phyloP scores from a whole-genome alignment of 2,113 vertebrate genomes.

The Empidonax alnorum region DNA sequence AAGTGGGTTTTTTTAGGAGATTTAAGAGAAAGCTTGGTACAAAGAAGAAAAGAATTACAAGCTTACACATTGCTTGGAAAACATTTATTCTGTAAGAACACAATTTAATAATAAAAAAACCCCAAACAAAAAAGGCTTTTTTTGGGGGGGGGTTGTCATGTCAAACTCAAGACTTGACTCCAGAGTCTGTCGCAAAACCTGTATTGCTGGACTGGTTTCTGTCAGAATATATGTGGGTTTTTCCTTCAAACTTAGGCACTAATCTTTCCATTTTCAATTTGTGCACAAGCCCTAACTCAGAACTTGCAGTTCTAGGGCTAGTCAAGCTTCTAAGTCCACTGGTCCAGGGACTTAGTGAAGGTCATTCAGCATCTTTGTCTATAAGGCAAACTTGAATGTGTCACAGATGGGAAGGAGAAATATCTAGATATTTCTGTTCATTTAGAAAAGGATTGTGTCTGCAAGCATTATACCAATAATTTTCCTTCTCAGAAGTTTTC shows the following conservation, averaged over 20 bases:
- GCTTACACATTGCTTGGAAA: not conserved
- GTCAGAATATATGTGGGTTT: not conserved
- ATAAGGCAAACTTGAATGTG: not conserved
- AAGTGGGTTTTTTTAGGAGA: not conserved
- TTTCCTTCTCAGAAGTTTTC: slow-evolving; percentile 2
- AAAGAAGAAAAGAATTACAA: not conserved
- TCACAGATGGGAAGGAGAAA: not conserved
- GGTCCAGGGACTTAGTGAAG: not conserved
- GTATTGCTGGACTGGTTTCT: not conserved
- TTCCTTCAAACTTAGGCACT: not conserved
- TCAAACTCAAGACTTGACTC: not conserved
- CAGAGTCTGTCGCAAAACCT: not conserved
- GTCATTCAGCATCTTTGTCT: not conserved
- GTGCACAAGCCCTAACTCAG: not conserved
- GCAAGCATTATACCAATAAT: not conserved
- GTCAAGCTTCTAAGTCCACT: not conserved
- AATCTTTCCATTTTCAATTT: not conserved
- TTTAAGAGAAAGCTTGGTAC: not conserved
- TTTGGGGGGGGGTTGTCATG: not conserved
- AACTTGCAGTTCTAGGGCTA: not conserved
- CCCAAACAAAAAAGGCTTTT: not conserved
- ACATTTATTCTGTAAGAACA: not conserved
- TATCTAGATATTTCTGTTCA: not conserved
- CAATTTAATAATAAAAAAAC: not conserved
- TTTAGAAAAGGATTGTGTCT: not conserved